Conservation (phyloP, 2,888 invertebrate species). For the Lasioglossum leucozonium region DNA sequence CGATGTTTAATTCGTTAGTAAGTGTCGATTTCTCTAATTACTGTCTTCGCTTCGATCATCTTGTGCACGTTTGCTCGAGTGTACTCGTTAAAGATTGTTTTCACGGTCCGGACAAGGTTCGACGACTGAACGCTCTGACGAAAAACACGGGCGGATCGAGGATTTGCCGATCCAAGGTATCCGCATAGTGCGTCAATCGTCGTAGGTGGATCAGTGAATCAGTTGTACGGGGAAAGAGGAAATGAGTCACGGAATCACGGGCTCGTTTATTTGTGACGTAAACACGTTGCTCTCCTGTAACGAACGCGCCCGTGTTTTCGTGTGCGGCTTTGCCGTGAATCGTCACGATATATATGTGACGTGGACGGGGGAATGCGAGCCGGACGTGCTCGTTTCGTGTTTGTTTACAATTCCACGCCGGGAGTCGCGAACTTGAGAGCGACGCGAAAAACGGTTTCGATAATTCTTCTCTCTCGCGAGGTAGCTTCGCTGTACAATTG, state of each 20-base stretch:
- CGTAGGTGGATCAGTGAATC: slow-evolving; percentile 41
- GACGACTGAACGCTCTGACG: not conserved
- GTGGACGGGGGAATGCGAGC: not conserved
- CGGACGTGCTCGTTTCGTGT: not conserved
- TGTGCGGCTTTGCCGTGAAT: not conserved
- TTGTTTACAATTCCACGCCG: not conserved
- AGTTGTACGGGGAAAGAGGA: slow-evolving; percentile 45
- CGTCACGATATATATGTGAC: not conserved
- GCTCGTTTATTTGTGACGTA: slow-evolving; percentile 53
- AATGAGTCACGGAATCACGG: slow-evolving; percentile 57
- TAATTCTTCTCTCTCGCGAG: too few species aligned
- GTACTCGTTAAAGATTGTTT: not conserved
- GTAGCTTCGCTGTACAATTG: too few species aligned
- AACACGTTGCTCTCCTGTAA: slow-evolving; percentile 31
- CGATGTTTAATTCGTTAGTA: not conserved
- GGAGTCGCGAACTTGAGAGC: not conserved
- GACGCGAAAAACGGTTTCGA: not conserved
- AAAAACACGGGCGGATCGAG: not conserved
- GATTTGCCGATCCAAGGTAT: slow-evolving; percentile 10
- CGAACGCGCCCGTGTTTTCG: slow-evolving; percentile 19
- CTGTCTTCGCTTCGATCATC: not conserved
- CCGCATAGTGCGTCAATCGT: not conserved
- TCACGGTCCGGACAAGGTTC: not conserved
- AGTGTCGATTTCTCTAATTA: not conserved
- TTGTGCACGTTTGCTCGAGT: not conserved